phyloP scores from a whole-genome alignment of 2,113 vertebrate genomes.

The Stictonetta naevosa region DNA sequence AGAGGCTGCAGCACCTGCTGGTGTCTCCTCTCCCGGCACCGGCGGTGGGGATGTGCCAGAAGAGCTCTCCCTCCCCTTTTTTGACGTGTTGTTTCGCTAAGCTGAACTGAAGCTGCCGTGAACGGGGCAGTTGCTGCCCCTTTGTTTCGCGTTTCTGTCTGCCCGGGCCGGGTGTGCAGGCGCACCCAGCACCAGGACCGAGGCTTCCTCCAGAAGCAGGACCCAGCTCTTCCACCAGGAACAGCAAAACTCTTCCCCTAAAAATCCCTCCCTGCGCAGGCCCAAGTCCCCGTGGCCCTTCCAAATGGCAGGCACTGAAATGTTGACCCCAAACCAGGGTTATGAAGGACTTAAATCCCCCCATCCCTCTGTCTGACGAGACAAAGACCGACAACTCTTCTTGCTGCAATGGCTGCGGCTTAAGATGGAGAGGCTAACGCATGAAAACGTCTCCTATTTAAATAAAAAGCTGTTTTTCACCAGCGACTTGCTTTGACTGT shows the following conservation, averaged over 20 bases:
- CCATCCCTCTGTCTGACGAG: not conserved
- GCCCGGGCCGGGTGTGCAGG: accelerated
- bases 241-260: not conserved
- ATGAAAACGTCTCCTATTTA: not conserved
- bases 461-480: not conserved
- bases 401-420: accelerated
- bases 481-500: not conserved
- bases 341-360: not conserved
- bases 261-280: accelerated
- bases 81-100: accelerated
- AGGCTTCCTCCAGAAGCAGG: not conserved
- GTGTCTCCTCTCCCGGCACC: not conserved
- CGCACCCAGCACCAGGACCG: not conserved
- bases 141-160: accelerated
- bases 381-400: accelerated
- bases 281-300: not conserved
- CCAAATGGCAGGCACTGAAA: not conserved
- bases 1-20: no score
- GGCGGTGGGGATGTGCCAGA: no score
- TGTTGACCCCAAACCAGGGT: not conserved
- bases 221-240: not conserved
- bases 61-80: accelerated
- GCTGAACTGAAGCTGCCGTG: not conserved
- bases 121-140: not conserved
- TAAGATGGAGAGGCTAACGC: accelerated